Base-by-base conservation (phyloP, 2,113 vertebrate genomes). In the Albula goreensis region DNA sequence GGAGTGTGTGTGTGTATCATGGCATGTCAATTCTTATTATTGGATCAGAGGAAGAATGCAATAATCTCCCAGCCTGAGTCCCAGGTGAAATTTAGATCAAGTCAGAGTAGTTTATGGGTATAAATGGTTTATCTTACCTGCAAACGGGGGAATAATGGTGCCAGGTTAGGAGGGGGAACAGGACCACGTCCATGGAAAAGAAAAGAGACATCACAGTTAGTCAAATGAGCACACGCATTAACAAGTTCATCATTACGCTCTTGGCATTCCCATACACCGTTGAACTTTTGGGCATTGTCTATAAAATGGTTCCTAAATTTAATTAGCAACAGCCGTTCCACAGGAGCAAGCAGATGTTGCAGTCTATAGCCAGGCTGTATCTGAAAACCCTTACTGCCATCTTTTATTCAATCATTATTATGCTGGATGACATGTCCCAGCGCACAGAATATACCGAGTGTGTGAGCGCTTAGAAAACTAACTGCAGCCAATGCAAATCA, bases 181-280 rank as follows among this genome's bases (percentile, higher is more conserved):
- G 17, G 50, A n/a, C 5, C 50, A 78, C 50, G 50, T 50, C 79
- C 79, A 84, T 84, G 51, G 12, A 77, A 84, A 78, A 53, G 31
- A 57, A 48, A 82, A 56, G 74, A 84, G 63, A 84, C 50, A 74
- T 1, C n/a, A 50, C 49, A 84, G 13, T 84, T 78, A 84, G 83
- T 74, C n/a, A 78, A 51, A 74, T 50, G 50, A 74, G 49, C 11
- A 19, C 12, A 17, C 6, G 48, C 19, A 50, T 22, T 80, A 80
- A 50, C 49, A 80, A 80, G 41, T 25, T 66, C 63, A 74, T 5
- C 3, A 10, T 74, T 74, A 74, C 9, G 5, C 70, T 74, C 22
- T n/a, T 31, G 22, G n/a, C n/a, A 74, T 31, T 74, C 70, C 22
- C 70, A 74, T n/a, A 31, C 31, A 74, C 70, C 2, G 22, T 74